Base-by-base conservation (phyloP, 1,140 invertebrate genomes). In the Drosophila fuyamai region DNA sequence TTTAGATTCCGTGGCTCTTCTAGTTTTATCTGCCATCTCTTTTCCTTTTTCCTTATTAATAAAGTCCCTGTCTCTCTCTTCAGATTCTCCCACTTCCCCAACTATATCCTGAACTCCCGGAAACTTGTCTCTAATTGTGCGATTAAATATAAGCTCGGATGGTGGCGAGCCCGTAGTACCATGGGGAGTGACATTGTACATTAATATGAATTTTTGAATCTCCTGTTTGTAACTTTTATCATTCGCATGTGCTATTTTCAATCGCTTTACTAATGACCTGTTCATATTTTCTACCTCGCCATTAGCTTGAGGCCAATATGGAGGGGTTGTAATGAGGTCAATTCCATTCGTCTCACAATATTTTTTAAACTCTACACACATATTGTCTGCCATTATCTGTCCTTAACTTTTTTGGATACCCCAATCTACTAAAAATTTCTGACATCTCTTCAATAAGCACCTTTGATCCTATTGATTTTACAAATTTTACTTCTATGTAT, bases 321-420 rank as follows among this genome's bases (percentile, higher is more conserved):
- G 44, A 47, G 18, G 44, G 10, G 79, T 79, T 79, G 18, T 73
- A 78, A 55, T 83, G 70, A 35, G 79, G 85, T 58, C 80, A 90
- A 60, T 86, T 81, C 14, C 78, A 78, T 50, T 63, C 29, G 36
- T 61, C 44, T 50, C 48, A 23, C 56, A 58, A 46, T 23, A 36
- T 16, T 55, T 27, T 40, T 40, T 40, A 27, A n/a, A 12, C 51
- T 38, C 36, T n/a, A 27, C 18, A n/a, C 7, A 58, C 14, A 32
- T 46, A 58, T 32, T 46, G 29, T 5, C 55, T 44, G 27, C 41
- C 27, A n/a, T 46, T 58, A 7, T 50, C 35, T 13, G 58, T 48
- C 40, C 18, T 14, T 38, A 29, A 29, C 32, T 23, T 40, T 12
- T 36, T 47, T 14, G 32, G 35, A 36, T 41, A 60, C 9, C 35